A percentile compares a stretch with the other conserved stretches of the same genome.
These are phyloP conservation scores for Amphibalanus amphitrite DNA, from an alignment of 1,140 invertebrate species.

Conservation along the genomic window DNA sequence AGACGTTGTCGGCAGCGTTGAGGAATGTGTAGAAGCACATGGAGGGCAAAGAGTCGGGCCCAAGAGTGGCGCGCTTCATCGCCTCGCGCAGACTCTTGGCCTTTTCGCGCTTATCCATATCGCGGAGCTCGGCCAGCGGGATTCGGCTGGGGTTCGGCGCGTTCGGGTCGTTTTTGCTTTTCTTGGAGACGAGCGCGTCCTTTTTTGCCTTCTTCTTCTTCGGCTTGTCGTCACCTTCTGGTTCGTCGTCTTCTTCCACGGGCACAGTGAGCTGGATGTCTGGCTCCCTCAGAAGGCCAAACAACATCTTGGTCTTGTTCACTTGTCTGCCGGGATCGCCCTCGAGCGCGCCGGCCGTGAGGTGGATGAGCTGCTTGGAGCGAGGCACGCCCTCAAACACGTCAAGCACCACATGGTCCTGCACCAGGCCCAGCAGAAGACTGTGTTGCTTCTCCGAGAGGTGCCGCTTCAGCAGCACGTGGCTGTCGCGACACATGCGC, in stretches of 20 bases:
- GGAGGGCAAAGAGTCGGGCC: constrained; percentile 71
- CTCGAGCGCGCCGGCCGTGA: constrained; percentile 65
- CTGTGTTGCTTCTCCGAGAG: constrained; percentile 78
- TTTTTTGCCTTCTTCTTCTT: constrained; percentile 95
- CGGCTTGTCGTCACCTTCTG: constrained; percentile 56
- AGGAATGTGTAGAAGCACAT: constrained; percentile 93
- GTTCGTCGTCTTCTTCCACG: constrained; percentile 50
- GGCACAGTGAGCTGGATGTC: constrained; percentile 47
- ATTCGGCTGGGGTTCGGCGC: constrained; percentile 78
- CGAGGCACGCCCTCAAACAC: constrained; percentile 89
- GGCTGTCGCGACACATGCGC: constrained; percentile 81
- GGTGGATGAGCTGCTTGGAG: constrained; percentile 73
- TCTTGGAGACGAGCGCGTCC: constrained; percentile 80
- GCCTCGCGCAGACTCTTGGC: constrained; percentile 71
- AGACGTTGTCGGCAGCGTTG: constrained; percentile 54
- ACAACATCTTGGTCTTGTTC: constrained; percentile 85
- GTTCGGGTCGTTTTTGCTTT: constrained; percentile 92
- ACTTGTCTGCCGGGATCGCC: constrained; percentile 86
- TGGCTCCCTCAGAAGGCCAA: constrained; percentile 84
- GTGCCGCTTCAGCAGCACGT: constrained; percentile 78
- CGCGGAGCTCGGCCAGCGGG: constrained; percentile 81
- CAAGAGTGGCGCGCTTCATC: constrained; percentile 60
- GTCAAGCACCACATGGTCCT: constrained; percentile 86
- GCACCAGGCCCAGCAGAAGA: constrained; percentile 75
- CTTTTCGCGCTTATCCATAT: constrained; percentile 82